Conservation (phyloP, 2,888 invertebrate genomes). For the Formica aserva region DNA sequence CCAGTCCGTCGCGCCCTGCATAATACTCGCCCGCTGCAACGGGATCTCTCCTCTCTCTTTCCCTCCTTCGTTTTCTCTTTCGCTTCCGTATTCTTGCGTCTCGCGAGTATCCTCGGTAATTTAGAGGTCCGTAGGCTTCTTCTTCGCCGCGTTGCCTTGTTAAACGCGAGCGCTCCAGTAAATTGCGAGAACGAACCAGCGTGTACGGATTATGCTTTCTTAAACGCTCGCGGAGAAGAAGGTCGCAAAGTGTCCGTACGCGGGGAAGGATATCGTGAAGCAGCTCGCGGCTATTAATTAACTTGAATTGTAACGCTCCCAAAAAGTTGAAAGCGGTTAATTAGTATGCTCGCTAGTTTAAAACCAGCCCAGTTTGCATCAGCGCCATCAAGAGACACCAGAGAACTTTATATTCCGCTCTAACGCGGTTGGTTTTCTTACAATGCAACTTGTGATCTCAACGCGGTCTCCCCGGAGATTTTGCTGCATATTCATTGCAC, state of each 20-base stretch:
- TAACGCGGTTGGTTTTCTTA: constrained; percentile 52
- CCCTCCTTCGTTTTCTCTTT: constrained; percentile 16
- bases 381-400: constrained; percentile 15
- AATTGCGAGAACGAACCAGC: constrained; percentile 44
- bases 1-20: constrained; percentile 44
- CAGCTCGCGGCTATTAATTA: constrained; percentile 48
- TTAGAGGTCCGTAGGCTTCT: constrained; percentile 56
- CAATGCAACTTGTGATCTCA: constrained; percentile 41
- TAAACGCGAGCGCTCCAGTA: constrained; percentile 50
- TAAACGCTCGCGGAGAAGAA: constrained; percentile 41
- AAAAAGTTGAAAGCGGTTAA: constrained; percentile 54
- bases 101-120: constrained; percentile 50
- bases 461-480: constrained; percentile 49
- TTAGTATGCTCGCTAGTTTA: constrained; percentile 52
- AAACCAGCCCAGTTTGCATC: constrained; percentile 45
- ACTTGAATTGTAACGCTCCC: constrained; percentile 40
- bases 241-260: constrained; percentile 21
- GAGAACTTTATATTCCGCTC: constrained; percentile 49
- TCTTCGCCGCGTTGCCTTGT: constrained; percentile 46
- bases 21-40: constrained; percentile 39
- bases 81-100: constrained; percentile 45
- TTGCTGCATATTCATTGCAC: constrained; percentile 49
- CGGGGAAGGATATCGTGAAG: constrained; percentile 5
- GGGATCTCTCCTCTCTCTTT: constrained; percentile 27
- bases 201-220: constrained; percentile 53